Base-by-base conservation (phyloP, 2,797 vertebrate genomes). In the Octomys mimax region DNA sequence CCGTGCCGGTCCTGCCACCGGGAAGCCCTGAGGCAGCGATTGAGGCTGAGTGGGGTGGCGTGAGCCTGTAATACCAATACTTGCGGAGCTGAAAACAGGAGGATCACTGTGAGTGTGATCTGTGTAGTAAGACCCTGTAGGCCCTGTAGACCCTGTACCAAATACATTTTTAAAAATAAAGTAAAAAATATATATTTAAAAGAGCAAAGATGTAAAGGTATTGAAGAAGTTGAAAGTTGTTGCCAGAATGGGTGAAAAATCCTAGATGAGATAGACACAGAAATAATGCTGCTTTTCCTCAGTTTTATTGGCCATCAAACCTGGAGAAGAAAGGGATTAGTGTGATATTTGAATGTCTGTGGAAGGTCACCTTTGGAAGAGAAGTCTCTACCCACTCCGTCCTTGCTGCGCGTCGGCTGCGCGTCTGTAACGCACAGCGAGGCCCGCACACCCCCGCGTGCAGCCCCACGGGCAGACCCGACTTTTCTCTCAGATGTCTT, bases 401-500 rank as follows among this genome's bases (percentile, higher is more conserved):
- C 42, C 52, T 59, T 75, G 18, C 2, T 80, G 14, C 39, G 39
- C 39, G 39, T 12, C 26, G 9, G 66, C 4, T 7, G 16, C 68
- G 12, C 3, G 2, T 70, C 39, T 61, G 22, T 24, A 52, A 49
- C 8, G 22, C 7, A 71, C 11, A 78, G 19, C 0, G 6, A 61
- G 1, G 14, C 7, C 77, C 42, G 19, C 5, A 80, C 5, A 46
- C 57, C 78, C 26, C 31, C 31, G 89, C 42, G 5, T 2, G 54
- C 14, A 54, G 21, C 10, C 10, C 24, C 22, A 1, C 0, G 0
- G 84, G 39, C 5, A 49, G 7, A 12, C 46, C 42, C 33, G 46
- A n/a, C 4, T 64, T 31, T 49, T 57, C n/a, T n/a, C 33, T 66
- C 16, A 49, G n/a, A 26, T 54, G 5, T 31, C 46, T 26, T 42